Evolutionary conservation across 2,797 vertebrate genomes (phyloP), one percentile per base, ranked within the genome.

Genomic region (Fistularia commersonii): DNA sequence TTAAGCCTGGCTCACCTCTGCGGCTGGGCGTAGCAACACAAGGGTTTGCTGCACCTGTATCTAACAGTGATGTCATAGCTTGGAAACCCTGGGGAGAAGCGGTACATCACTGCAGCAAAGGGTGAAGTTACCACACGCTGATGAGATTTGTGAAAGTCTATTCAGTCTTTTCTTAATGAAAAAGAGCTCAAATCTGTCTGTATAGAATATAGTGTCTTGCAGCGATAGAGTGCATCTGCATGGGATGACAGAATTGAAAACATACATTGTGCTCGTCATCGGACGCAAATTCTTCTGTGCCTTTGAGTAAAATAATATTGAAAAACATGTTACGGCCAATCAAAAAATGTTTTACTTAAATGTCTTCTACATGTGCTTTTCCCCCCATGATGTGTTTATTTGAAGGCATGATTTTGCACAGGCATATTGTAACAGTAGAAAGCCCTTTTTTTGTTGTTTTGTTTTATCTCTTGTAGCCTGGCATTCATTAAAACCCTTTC

Each of bases 401-500:
- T 49, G 4, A n/a, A 46, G 33, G 31, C 35, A 33, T 11, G n/a
- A 53, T 43, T 38, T 32, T 38, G 11, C 33, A 4, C 8, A 13
- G 10, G 43, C 40, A 14, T n/a, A 8, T 6, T 37, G 5, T 10
- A 3, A 51, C 44, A 35, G 12, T 10, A 13, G 8, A 44, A 12
- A 45, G 32, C 35, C 6, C 41, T 41, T 37, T 43, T 38, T 36
- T 23, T 14, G 13, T 48, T 36, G 34, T 10, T 64, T 4, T 3
- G 9, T 51, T 55, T 43, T 32, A 40, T 41, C 39, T 47, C 14
- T 37, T 23, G 43, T 31, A 9, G 32, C 31, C 32, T 37, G 12
- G 15, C 38, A 14, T 51, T 47, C 12, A 41, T 7, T 61, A 7
- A 47, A 31, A 15, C 40, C 11, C 34, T 40, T 41, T 31, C 41